phyloP scores from a whole-genome alignment of 2,797 vertebrate genomes.

The Hybognathus amarus region DNA sequence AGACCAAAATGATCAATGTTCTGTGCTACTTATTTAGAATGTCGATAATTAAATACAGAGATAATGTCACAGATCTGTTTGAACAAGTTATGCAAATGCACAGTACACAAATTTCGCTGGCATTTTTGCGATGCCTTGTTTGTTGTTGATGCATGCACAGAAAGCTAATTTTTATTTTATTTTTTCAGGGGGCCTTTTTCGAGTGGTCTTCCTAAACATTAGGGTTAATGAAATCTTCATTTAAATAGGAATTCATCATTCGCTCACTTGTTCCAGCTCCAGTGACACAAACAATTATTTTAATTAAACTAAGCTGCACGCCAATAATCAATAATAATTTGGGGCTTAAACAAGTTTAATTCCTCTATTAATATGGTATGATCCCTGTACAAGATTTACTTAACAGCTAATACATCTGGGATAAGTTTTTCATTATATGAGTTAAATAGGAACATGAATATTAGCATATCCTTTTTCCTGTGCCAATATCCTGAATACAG shows the following conservation, averaged over 20 bases:
- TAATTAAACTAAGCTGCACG: constrained; percentile 55
- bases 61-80: constrained; percentile 63
- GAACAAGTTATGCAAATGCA: constrained; percentile 64
- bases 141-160: constrained; percentile 47
- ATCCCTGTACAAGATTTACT: constrained; percentile 50
- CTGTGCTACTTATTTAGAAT: constrained; percentile 64
- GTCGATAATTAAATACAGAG: constrained; percentile 67
- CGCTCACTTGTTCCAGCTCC: constrained; percentile 53
- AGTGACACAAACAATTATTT: constrained; percentile 62
- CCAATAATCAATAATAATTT: constrained; percentile 64
- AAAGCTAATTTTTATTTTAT: constrained; percentile 48
- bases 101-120: constrained; percentile 34
- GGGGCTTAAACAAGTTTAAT: constrained; percentile 57
- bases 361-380: constrained; percentile 47
- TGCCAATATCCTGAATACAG: not conserved
- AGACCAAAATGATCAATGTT: constrained; percentile 63
- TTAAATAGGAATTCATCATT: constrained; percentile 58
- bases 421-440: constrained; percentile 42
- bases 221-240: constrained; percentile 58
- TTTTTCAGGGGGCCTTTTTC: constrained; percentile 23
- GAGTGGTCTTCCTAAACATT: constrained; percentile 49
- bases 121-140: constrained; percentile 56
- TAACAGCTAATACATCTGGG: constrained; percentile 31
- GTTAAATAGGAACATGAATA: not conserved
- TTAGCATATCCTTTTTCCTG: not conserved